Conservation (phyloP, 1,140 invertebrate genomes). For the Macrotrachela quadricornifera region DNA sequence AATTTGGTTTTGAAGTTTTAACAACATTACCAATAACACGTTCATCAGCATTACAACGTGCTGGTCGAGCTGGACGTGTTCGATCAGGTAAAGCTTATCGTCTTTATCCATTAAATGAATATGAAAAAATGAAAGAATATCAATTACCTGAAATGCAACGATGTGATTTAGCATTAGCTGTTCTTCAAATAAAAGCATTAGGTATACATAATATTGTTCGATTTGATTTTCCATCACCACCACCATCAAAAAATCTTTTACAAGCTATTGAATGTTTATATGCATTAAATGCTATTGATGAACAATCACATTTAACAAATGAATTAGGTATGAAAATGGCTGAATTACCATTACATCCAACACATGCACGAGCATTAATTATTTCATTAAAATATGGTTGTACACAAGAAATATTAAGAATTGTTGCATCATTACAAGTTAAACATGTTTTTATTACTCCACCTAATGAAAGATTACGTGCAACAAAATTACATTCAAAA, state of each 20-base stretch:
- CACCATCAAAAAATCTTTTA: slow-evolving; percentile 66
- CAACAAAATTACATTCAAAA: slow-evolving; percentile 36
- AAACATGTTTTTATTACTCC: slow-evolving; percentile 62
- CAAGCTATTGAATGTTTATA: slow-evolving; percentile 63
- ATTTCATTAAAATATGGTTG: slow-evolving; percentile 61
- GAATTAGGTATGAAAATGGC: slow-evolving; percentile 64
- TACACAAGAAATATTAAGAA: slow-evolving; percentile 61
- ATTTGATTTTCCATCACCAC: slow-evolving; percentile 42
- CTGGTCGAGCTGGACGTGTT: slow-evolving; percentile 68
- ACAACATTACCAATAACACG: slow-evolving; percentile 61
- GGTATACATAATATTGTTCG: slow-evolving; percentile 62
- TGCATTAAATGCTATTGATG: slow-evolving; percentile 60
- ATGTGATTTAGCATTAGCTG: slow-evolving; percentile 55
- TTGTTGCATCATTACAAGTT: slow-evolving; percentile 74
- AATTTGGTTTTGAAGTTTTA: slow-evolving; percentile 53
- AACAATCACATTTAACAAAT: slow-evolving; percentile 51
- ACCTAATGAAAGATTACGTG: slow-evolving; percentile 19
- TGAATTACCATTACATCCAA: slow-evolving; percentile 68
- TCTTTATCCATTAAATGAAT: slow-evolving; percentile 47
- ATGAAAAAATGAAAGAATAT: slow-evolving; percentile 40
- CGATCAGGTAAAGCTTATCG: slow-evolving; percentile 55
- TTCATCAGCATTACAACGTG: slow-evolving; percentile 69
- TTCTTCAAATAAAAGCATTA: slow-evolving; percentile 77
- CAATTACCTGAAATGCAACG: slow-evolving; percentile 79
- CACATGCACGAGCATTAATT: slow-evolving; percentile 65